Conservation (phyloP, 2,888 invertebrate species). For the Reticulitermes lucifugus region DNA sequence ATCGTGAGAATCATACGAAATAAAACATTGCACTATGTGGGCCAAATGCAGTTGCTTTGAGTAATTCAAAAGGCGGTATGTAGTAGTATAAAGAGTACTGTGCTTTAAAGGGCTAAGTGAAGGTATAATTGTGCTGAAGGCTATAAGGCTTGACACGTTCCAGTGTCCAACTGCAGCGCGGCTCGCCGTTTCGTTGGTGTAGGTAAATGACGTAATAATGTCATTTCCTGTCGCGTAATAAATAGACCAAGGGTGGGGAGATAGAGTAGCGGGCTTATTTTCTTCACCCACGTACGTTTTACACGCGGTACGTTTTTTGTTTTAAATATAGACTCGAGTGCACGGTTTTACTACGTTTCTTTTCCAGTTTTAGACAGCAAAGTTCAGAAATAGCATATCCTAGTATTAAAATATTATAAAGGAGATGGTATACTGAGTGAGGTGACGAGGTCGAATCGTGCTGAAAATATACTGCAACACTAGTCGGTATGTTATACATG, state of each 20-base stretch:
- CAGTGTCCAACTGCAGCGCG: neutral
- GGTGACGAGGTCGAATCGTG: neutral
- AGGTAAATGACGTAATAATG: constrained; percentile 16
- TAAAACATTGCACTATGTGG: too few relatives aligned
- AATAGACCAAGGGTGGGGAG: neutral
- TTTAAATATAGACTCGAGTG: constrained; percentile 42
- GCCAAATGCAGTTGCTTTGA: too few relatives aligned
- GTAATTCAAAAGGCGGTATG: too few relatives aligned
- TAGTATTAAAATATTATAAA: neutral
- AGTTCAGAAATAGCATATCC: constrained; percentile 45
- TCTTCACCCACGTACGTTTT: neutral
- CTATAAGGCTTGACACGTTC: neutral
- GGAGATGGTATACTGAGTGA: neutral
- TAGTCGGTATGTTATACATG: too few relatives aligned
- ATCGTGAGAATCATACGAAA: too few relatives aligned
- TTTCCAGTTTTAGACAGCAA: constrained; percentile 46
- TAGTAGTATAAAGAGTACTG: too few relatives aligned
- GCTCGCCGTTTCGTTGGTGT: neutral
- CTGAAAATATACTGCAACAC: neutral
- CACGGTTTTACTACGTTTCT: constrained; percentile 49
- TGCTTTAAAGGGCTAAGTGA: too few relatives aligned
- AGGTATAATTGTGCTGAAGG: too few relatives aligned
- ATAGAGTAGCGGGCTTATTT: neutral
- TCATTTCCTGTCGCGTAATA: constrained; percentile 22
- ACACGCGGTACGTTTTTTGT: neutral